These are phyloP conservation scores for Elanus axillaris DNA, from an alignment of 2,113 vertebrate species.

Conservation along the genomic window DNA sequence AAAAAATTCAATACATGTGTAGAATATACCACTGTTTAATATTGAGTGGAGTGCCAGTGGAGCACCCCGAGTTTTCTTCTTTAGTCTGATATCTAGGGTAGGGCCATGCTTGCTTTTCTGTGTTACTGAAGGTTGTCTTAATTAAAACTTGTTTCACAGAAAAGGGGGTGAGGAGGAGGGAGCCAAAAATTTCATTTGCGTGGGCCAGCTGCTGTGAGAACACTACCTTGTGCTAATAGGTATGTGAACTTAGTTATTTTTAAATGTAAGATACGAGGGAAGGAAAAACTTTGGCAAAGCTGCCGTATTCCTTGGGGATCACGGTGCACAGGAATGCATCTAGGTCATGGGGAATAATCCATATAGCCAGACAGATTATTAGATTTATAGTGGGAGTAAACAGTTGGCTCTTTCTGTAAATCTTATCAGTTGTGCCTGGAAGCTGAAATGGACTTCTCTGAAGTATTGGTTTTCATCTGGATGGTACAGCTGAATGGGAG, in stretches of 20 bases:
- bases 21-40: not conserved
- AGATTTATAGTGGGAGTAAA: slow-evolving; percentile 1
- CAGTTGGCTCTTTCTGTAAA: not conserved
- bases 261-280: not conserved
- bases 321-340: not conserved
- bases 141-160: not conserved
- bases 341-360: slow-evolving; percentile 11
- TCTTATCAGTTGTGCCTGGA: not conserved
- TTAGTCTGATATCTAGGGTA: not conserved
- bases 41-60: not conserved
- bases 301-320: not conserved
- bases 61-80: not conserved
- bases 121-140: not conserved
- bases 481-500: not conserved
- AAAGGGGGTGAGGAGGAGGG: not conserved
- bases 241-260: not conserved
- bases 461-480: not conserved
- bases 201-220: not conserved
- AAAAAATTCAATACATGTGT: not conserved
- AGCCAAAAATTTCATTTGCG: not conserved
- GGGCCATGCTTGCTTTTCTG: not conserved
- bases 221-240: not conserved
- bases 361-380: not conserved
- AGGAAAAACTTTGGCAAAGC: not conserved
- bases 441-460: not conserved